Evolutionary conservation across 2,113 vertebrate species (phyloP), one percentile per base, ranked within the genome.

Genomic region (Ochotona princeps): DNA sequence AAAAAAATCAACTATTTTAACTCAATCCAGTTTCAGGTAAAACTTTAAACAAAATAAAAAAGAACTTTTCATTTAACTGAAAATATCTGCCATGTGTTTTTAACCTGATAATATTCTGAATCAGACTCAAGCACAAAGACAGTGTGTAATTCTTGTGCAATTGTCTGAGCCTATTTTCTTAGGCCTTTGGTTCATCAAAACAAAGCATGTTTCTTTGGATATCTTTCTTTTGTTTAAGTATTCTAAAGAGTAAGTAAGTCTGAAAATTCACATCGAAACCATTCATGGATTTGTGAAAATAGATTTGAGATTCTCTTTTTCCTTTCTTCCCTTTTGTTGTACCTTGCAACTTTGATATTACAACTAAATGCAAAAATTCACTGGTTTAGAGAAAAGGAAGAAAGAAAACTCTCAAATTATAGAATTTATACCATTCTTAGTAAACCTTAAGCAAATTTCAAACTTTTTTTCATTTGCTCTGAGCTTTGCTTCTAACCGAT

Each of bases 401-500:
- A 28, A 85, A 23, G 49, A 72, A 82, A 81, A 78, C 49, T 49
- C 14, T 70, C 44, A 82, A 75, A 82, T 61, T 83, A 0, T 32
- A 91, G 84, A 83, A 87, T 87, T 32, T 63, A 54, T 92, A 86
- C 14, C 60, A 8, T 90, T 73, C 17, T 88, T 85, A 76, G 44
- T 92, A 74, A 95, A 57, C 65, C 87, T 89, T 87, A 86, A 87
- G 60, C 44, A 94, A 72, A 92, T 85, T 72, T 30, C 30, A 75
- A 97, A 97, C 89, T 96, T 94, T 89, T 89, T 87, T 32, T 79
- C 69, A 10, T 44, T 88, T 70, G 70, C 54, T 89, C 44, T 84
- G 49, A 91, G 76, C 20, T 93, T 92, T 84, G 76, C 60, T 60
- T 30, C 12, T 69, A 75, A 79, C 26, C 15, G 75, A n/a, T 95